A percentile compares a stretch with the other conserved stretches of the same genome.
Evolutionary conservation across 2,797 vertebrate genomes (phyloP).

Genomic region (Epinephelus malabaricus): DNA sequence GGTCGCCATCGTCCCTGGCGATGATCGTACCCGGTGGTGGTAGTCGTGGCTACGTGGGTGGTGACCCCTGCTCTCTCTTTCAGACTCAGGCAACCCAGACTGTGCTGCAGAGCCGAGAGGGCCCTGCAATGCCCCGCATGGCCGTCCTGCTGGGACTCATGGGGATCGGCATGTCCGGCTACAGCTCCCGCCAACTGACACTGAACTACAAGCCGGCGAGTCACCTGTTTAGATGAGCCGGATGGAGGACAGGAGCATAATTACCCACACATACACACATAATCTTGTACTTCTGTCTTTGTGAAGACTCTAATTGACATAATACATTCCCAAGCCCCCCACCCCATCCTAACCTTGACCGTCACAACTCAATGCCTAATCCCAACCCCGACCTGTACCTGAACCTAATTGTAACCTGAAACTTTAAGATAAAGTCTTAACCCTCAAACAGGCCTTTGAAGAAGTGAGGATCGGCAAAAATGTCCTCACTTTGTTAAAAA

Average conservation of each 20-base stretch:
- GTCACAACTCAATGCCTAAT: no score
- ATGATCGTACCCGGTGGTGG: not conserved
- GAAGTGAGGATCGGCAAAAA: no score
- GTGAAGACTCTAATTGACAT: no score
- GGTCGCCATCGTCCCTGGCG: constrained; percentile 3
- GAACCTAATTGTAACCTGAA: no score
- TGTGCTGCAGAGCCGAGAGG: constrained; percentile 72
- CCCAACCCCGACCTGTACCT: no score
- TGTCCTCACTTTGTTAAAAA: no score
- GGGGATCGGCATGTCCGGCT: constrained; percentile 84
- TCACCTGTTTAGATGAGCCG: constrained; percentile 79
- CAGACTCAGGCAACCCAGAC: constrained; percentile 85
- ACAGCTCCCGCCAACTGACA: constrained; percentile 85
- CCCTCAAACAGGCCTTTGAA: no score
- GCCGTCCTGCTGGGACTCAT: constrained; percentile 84
- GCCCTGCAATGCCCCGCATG: constrained; percentile 59
- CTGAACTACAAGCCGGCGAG: constrained; percentile 81
- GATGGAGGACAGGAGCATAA: constrained; percentile 1
- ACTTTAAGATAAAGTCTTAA: no score
- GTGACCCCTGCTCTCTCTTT: constrained; percentile 70
- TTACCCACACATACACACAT: constrained; percentile 8
- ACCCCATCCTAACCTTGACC: no score
- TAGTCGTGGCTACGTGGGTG: constrained; percentile 1
- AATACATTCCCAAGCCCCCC: no score
- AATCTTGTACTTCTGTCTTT: no score